These are phyloP conservation scores for Neopipo cinnamomea DNA, from an alignment of 2,113 vertebrate species.

Conservation along the genomic window DNA sequence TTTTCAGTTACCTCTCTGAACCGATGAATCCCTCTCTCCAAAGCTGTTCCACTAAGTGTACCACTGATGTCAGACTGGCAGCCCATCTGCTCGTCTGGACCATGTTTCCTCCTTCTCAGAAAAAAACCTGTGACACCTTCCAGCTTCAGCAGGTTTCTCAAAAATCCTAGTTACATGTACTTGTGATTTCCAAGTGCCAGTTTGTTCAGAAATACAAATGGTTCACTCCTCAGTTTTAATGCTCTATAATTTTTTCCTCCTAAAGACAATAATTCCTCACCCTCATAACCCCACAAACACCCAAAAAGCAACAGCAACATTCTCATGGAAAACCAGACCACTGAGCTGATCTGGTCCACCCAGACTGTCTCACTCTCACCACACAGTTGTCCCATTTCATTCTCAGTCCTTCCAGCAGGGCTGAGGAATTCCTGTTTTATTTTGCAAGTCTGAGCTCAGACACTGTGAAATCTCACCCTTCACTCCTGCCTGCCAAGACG, in stretches of 20 bases:
- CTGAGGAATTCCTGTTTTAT: neutral
- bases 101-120: slow-evolving; percentile 7
- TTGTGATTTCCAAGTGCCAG: neutral
- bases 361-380: neutral
- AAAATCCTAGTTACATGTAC: neutral
- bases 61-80: slow-evolving; percentile 55
- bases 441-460: slow-evolving; percentile 4
- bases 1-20: slow-evolving; percentile 50
- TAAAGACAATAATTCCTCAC: neutral
- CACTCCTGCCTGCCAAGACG: neutral
- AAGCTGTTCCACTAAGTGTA: slow-evolving; percentile 41
- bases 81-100: slow-evolving; percentile 62
- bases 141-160: slow-evolving; percentile 46
- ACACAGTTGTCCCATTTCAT: accelerated
- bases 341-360: neutral
- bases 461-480: slow-evolving; percentile 35
- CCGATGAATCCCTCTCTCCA: slow-evolving; percentile 21
- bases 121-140: slow-evolving; percentile 18
- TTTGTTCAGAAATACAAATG: neutral
- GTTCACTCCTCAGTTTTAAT: neutral
- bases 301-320: neutral
- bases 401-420: neutral
- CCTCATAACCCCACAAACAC: neutral
- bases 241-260: neutral
- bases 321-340: neutral